Conservation (phyloP, 1,140 invertebrate genomes). For the Watersipora subatra region DNA sequence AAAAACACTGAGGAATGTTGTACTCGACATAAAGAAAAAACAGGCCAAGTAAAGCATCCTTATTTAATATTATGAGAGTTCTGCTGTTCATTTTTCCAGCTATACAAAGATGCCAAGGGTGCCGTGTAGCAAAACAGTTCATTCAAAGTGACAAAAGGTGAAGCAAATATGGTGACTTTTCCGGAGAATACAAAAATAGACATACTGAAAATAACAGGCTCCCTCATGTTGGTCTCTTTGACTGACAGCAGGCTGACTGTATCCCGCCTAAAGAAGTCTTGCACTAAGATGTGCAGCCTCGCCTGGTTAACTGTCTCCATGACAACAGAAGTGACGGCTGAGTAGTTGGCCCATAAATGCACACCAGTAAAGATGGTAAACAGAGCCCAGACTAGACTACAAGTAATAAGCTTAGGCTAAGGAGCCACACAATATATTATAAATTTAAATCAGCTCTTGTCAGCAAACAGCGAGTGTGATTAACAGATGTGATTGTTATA, state of each 20-base stretch:
- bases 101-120: too few species aligned
- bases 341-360: conserved; percentile 74
- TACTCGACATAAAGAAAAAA: too few species aligned
- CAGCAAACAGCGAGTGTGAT: not conserved
- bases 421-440: conserved; percentile 3
- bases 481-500: not conserved
- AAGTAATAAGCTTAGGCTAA: conserved; percentile 19
- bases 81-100: too few species aligned
- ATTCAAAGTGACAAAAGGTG: too few species aligned
- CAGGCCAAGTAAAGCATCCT: too few species aligned
- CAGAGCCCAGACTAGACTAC: conserved; percentile 52
- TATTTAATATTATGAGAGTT: too few species aligned
- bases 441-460: not conserved
- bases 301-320: conserved; percentile 66
- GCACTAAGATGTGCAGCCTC: conserved; percentile 53
- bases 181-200: too few species aligned
- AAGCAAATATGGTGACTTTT: too few species aligned
- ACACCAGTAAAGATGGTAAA: conserved; percentile 60
- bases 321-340: conserved; percentile 58
- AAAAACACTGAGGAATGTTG: too few species aligned
- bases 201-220: conserved; percentile 24
- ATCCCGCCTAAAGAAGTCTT: conserved; percentile 45
- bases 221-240: conserved; percentile 18
- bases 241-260: conserved; percentile 15
- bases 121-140: too few species aligned